A percentile compares a stretch with the other conserved stretches of the same genome.
These are phyloP conservation scores for Anastrepha ludens DNA, from an alignment of 1,140 invertebrate species.

Conservation along the genomic window DNA sequence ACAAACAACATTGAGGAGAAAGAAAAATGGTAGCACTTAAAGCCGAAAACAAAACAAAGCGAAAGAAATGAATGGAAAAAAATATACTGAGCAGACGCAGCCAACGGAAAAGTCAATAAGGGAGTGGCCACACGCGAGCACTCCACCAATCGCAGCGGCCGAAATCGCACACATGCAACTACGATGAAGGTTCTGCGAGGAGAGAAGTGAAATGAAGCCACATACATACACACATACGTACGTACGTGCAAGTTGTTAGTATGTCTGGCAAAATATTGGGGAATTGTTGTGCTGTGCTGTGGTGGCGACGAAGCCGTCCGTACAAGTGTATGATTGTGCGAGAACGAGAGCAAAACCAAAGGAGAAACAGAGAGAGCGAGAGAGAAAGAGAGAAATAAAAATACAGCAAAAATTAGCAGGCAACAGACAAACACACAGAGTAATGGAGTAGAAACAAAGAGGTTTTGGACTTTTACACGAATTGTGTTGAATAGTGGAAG, in stretches of 20 bases:
- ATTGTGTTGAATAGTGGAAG: neutral
- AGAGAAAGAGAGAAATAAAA: neutral
- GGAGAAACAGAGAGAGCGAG: neutral
- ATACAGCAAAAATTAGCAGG: conserved; percentile 34
- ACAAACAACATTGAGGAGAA: neutral
- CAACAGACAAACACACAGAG: conserved; percentile 5
- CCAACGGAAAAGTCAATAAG: conserved; percentile 52
- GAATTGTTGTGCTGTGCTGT: neutral
- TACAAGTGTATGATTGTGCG: neutral
- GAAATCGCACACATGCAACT: conserved; percentile 29
- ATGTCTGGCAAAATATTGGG: conserved; percentile 32
- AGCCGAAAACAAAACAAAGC: conserved; percentile 36
- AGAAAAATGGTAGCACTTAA: conserved; percentile 52
- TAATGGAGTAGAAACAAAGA: neutral
- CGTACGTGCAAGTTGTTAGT: neutral
- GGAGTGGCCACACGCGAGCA: conserved; percentile 49
- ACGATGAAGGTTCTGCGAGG: neutral
- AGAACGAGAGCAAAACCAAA: conserved; percentile 14
- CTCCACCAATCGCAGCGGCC: conserved; percentile 44
- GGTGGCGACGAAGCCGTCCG: neutral
- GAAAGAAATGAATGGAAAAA: conserved; percentile 31
- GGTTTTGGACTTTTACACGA: neutral
- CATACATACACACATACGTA: neutral
- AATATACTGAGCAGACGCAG: conserved; percentile 40
- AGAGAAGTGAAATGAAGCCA: neutral